A percentile compares a stretch with the other conserved stretches of the same genome.
phyloP scores from a whole-genome alignment of 2,888 invertebrate species.

The Microplitis manilae region DNA sequence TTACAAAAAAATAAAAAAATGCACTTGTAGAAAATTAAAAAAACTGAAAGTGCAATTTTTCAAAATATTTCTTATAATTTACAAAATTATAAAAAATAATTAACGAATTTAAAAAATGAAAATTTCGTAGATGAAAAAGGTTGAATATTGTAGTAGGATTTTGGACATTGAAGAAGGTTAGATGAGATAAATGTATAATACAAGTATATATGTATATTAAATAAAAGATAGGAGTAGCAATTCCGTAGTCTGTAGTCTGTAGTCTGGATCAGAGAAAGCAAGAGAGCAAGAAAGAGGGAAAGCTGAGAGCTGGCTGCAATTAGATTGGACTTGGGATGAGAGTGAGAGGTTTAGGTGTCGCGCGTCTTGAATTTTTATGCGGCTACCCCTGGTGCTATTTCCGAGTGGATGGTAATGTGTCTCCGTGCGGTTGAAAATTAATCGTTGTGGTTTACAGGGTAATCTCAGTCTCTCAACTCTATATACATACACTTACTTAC shows the following conservation, averaged over 20 bases:
- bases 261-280: too few relatives aligned
- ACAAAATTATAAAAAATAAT: too few relatives aligned
- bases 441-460: constrained; percentile 33
- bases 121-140: background rate
- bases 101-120: background rate
- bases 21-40: too few relatives aligned
- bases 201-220: background rate
- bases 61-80: too few relatives aligned
- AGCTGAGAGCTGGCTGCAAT: constrained; percentile 12
- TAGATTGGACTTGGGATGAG: constrained; percentile 27
- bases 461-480: constrained; percentile 19
- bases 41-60: too few relatives aligned
- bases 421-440: constrained; percentile 34
- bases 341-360: constrained; percentile 27
- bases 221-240: background rate
- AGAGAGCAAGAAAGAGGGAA: too few relatives aligned
- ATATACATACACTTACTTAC: constrained; percentile 12
- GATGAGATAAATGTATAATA: background rate
- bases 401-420: constrained; percentile 28
- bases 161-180: background rate
- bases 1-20: too few relatives aligned
- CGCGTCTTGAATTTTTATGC: constrained; percentile 33
- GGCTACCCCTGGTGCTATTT: constrained; percentile 26
- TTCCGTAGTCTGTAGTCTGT: background rate
- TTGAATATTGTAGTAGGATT: background rate